Base-by-base conservation (phyloP, 2,797 vertebrate genomes). In the Gadopsis marmoratus region DNA sequence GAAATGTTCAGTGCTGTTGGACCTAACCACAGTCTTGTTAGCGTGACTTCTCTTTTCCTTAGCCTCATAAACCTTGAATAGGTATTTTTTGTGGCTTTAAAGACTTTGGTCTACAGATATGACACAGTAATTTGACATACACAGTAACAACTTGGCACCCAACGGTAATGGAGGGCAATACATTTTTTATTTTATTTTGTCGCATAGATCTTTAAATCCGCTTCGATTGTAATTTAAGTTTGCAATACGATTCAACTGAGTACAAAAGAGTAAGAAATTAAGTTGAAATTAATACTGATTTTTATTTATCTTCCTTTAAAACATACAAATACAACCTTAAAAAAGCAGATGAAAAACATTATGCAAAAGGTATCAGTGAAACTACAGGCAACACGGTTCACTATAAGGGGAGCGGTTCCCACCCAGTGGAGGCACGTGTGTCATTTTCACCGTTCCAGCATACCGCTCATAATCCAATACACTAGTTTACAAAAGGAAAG, bases 281-380 rank as follows among this genome's bases (percentile, higher is more conserved):
- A 11, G 12, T 4, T 61, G 29, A 71, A 70, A 33, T 54, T 71
- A 76, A 84, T 56, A 75, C 82, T 56, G 8, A 62, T 58, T 86
- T 82, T 84, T 70, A 80, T 90, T 92, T 82, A 71, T 87, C 86
- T 90, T 83, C 17, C 43, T 88, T 90, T 72, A 81, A 91, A 93
- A 94, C 75, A 89, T 81, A 91, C 54, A 91, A 89, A 88, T 72
- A 88, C 17, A 41, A 84, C 14, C 50, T 79, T 83, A 78, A 83
- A 85, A 90, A 88, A 84, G 74, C 76, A 78, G 56, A 31, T 81
- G 48, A 86, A 90, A 87, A 83, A 76, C 45, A 77, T 43, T 3
- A 65, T 84, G 84, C 71, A 79, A 72, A 78, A 78, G 26, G 6
- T 29, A 81, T 59, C 43, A 58, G 14, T 69, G 31, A 74, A 51